Conservation (phyloP, 2,888 invertebrate species). For the Ormyrus labotus region DNA sequence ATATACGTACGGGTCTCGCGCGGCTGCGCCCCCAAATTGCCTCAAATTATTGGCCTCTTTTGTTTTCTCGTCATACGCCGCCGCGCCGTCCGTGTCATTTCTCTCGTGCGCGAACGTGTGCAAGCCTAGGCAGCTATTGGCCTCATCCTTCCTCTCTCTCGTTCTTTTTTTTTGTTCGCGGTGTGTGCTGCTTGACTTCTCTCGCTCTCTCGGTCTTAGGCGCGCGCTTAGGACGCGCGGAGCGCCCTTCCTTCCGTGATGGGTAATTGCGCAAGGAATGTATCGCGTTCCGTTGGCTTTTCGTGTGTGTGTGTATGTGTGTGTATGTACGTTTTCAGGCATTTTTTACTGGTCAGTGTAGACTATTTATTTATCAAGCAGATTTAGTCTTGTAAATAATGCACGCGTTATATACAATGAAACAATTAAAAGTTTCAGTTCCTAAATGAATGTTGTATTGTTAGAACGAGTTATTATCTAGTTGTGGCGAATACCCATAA, state of each 20-base stretch:
- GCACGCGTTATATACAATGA: too few relatives aligned
- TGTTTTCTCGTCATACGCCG: constrained; percentile 74
- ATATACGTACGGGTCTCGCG: constrained; percentile 68
- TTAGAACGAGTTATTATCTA: too few relatives aligned
- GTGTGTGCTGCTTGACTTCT: neutral
- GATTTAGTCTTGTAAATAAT: too few relatives aligned
- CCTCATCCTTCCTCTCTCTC: neutral
- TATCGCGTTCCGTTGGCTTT: neutral
- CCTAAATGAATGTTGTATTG: too few relatives aligned
- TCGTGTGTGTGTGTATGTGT: too few relatives aligned
- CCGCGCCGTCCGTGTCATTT: constrained; percentile 71
- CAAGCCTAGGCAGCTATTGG: neutral
- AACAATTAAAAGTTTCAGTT: too few relatives aligned
- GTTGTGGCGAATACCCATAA: too few relatives aligned
- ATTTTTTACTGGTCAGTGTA: too few relatives aligned
- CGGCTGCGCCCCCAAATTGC: constrained; percentile 74
- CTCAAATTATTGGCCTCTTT: constrained; percentile 75
- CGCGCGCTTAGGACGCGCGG: too few relatives aligned
- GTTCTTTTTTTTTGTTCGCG: neutral
- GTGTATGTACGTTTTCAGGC: too few relatives aligned
- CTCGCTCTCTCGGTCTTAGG: neutral
- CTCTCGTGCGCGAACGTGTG: constrained; percentile 40
- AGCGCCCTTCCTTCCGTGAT: too few relatives aligned
- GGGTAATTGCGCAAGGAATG: neutral
- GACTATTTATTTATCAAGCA: too few relatives aligned